phyloP scores from a whole-genome alignment of 2,888 invertebrate genomes.

The Steinernema hermaphroditum region DNA sequence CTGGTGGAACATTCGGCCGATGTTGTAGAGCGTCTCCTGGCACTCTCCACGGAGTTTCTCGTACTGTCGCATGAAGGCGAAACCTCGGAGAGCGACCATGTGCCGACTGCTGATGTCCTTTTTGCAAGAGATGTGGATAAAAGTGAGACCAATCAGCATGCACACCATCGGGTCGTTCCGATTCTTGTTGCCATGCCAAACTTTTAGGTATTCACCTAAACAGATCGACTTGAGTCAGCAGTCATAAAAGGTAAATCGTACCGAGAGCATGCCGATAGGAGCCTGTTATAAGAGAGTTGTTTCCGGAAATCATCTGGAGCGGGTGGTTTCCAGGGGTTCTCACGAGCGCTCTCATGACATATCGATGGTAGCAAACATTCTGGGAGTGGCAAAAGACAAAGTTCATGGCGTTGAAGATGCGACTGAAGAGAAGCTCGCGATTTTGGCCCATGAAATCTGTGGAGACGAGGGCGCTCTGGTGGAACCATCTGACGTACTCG shows the following conservation, averaged over 20 bases:
- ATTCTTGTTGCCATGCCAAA: conserved; percentile 52
- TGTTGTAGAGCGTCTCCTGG: conserved; percentile 57
- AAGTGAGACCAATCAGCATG: conserved; percentile 60
- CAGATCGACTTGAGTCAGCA: not conserved
- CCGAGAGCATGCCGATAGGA: conserved; percentile 61
- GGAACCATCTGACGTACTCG: conserved; percentile 59
- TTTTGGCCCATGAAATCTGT: not conserved
- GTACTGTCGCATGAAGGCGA: conserved; percentile 61
- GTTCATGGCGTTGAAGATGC: conserved; percentile 62
- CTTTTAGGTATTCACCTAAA: conserved; percentile 59
- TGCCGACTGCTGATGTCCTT: conserved; percentile 62
- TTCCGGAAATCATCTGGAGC: conserved; percentile 62
- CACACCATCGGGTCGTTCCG: conserved; percentile 53
- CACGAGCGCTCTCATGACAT: conserved; percentile 58
- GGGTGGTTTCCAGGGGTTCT: conserved; percentile 57
- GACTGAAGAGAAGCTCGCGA: conserved; percentile 40
- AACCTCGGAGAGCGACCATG: conserved; percentile 55
- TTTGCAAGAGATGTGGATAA: conserved; percentile 64
- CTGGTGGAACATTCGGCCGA: conserved; percentile 63
- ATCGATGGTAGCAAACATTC: conserved; percentile 61
- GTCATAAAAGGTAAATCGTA: not conserved
- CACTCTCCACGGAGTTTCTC: conserved; percentile 43
- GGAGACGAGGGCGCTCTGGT: conserved; percentile 38
- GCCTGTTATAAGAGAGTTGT: conserved; percentile 64
- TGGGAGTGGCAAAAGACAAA: conserved; percentile 62